Conservation (phyloP, 2,113 vertebrate species). For the Lontra canadensis region DNA sequence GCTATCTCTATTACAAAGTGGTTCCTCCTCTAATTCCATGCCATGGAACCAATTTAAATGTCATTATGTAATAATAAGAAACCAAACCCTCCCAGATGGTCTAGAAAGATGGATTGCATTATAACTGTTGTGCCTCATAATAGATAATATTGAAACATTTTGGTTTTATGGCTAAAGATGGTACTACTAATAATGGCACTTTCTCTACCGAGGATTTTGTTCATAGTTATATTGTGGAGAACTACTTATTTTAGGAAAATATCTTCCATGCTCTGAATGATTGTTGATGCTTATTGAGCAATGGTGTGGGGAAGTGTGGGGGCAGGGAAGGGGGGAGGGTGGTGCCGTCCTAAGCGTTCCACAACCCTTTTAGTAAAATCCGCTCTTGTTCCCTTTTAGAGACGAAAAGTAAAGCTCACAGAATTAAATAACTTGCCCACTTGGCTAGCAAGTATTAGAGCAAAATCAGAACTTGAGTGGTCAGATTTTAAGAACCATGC, state of each 20-base stretch:
- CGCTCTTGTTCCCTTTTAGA: neutral
- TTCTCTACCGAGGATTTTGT: neutral
- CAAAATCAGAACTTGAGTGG: neutral
- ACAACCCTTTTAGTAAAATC: neutral
- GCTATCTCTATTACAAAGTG: no score
- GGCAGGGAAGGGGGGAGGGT: fast-evolving
- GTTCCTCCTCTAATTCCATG: neutral
- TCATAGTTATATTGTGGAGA: neutral
- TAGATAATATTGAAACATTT: neutral
- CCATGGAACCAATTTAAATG: neutral
- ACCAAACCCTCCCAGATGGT: neutral
- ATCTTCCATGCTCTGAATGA: neutral
- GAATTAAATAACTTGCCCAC: neutral
- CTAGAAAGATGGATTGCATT: neutral
- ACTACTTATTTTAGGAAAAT: neutral
- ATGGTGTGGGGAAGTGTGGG: neutral
- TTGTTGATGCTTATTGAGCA: neutral
- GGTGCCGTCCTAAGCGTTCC: neutral
- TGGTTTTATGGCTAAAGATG: neutral
- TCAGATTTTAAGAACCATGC: neutral
- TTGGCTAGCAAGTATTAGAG: neutral
- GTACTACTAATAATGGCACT: neutral
- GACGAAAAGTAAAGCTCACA: neutral
- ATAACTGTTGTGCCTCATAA: neutral
- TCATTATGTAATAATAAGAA: neutral